These are phyloP conservation scores for Xerus rutilus DNA, from an alignment of 2,797 vertebrate genomes.

Conservation along the genomic window DNA sequence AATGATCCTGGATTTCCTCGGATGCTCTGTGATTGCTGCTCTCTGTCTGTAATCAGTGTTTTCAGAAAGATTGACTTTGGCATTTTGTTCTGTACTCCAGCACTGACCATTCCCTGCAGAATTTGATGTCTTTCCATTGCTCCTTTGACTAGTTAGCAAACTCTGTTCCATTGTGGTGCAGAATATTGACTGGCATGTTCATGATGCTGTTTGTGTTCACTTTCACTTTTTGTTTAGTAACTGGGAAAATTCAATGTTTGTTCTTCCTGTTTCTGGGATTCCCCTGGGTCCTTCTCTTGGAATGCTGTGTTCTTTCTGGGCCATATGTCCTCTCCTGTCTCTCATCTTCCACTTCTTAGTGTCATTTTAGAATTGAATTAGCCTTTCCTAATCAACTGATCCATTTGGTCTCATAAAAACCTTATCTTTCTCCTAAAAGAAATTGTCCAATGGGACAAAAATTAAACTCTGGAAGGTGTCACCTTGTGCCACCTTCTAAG, in stretches of 20 bases:
- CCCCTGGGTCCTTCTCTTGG: background rate
- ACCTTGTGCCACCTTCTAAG: background rate
- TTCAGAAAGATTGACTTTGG: conserved; percentile 60
- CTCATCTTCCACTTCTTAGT: background rate
- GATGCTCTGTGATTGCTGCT: conserved; percentile 58
- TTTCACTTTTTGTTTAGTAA: background rate
- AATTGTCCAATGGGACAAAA: background rate
- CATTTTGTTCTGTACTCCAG: conserved; percentile 13
- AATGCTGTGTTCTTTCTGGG: background rate
- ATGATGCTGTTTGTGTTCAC: background rate
- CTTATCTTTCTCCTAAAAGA: background rate
- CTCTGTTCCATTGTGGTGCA: background rate
- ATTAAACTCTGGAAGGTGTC: background rate
- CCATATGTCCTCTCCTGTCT: background rate
- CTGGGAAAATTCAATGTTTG: background rate
- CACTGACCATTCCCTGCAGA: background rate
- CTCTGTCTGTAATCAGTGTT: conserved; percentile 77
- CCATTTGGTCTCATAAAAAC: background rate
- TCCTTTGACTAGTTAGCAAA: background rate
- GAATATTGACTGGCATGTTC: no score
- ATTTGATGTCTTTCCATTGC: background rate
- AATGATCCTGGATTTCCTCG: conserved; percentile 76
- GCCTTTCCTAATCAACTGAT: background rate
- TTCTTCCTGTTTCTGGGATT: background rate
- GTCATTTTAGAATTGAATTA: conserved; percentile 20